A percentile compares a stretch with the other conserved stretches of the same genome.
phyloP scores from a whole-genome alignment of 2,113 vertebrate genomes.

The Macrotus californicus region DNA sequence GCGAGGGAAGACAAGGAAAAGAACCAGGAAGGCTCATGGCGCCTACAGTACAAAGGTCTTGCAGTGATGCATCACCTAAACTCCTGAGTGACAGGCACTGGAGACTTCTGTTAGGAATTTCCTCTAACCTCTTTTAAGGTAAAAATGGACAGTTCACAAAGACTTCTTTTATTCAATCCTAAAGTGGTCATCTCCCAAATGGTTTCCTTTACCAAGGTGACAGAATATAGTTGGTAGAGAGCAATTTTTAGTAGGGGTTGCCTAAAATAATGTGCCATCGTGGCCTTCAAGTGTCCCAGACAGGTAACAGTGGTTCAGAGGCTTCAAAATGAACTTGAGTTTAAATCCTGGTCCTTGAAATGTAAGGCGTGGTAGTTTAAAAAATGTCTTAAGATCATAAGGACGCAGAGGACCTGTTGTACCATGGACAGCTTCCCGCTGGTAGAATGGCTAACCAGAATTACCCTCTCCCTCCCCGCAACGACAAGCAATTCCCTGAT shows the following conservation, averaged over 20 bases:
- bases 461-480: not conserved
- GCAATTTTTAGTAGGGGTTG: constrained; percentile 31
- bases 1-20: constrained; percentile 13
- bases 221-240: constrained; percentile 43
- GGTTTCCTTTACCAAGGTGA: constrained; percentile 59
- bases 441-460: not conserved
- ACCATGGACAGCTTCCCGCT: not conserved
- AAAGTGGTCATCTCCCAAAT: constrained; percentile 50
- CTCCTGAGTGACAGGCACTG: not conserved
- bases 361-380: not conserved
- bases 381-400: not conserved
- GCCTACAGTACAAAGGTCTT: not conserved
- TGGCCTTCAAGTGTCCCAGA: constrained; percentile 42
- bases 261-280: constrained; percentile 57
- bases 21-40: not conserved
- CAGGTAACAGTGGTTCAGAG: constrained; percentile 41
- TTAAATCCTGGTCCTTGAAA: not conserved
- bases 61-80: not conserved
- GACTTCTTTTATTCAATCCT: constrained; percentile 22
- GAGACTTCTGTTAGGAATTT: not conserved
- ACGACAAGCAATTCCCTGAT: not conserved
- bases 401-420: not conserved
- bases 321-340: not conserved
- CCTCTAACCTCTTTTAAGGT: constrained; percentile 12
- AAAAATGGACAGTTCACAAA: constrained; percentile 41